Conservation (phyloP, 1,140 invertebrate species). For the Megathymus violae region DNA sequence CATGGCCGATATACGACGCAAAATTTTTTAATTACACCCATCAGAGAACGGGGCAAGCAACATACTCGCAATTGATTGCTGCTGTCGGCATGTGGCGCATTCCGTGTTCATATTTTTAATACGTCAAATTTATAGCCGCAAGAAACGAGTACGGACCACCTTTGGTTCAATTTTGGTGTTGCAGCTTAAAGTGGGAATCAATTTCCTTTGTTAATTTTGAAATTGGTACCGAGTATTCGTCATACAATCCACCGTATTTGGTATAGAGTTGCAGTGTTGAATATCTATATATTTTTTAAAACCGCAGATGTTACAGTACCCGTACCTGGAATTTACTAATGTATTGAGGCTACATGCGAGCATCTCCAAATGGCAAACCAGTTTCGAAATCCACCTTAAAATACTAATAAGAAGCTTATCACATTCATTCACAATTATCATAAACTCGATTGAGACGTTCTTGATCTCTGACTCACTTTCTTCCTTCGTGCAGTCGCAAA, state of each 20-base stretch:
- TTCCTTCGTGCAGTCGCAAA: constrained; percentile 16
- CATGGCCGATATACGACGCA: constrained; percentile 67
- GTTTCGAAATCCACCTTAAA: constrained; percentile 2
- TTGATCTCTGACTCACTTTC: constrained; percentile 19
- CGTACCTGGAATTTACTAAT: constrained; percentile 9
- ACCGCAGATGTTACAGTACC: constrained; percentile 3
- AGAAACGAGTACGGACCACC: constrained; percentile 27
- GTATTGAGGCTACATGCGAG: background rate
- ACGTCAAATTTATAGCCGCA: constrained; percentile 28
- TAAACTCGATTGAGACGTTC: constrained; percentile 21
- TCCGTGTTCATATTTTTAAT: constrained; percentile 33
- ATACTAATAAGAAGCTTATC: constrained; percentile 11
- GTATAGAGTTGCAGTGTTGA: constrained; percentile 8
- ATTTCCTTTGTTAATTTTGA: constrained; percentile 28
- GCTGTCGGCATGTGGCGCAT: constrained; percentile 31
- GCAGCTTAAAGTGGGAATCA: constrained; percentile 22
- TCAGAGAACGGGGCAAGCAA: constrained; percentile 41
- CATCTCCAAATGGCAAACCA: background rate
- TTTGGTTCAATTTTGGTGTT: constrained; percentile 22
- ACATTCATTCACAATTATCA: constrained; percentile 23
- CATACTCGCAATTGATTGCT: constrained; percentile 56
- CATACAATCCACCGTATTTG: constrained; percentile 27
- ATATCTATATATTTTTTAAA: constrained; percentile 29
- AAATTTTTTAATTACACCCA: constrained; percentile 70
- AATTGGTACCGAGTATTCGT: constrained; percentile 12